phyloP scores from a whole-genome alignment of 2,888 invertebrate genomes.

The Boloria selene region DNA sequence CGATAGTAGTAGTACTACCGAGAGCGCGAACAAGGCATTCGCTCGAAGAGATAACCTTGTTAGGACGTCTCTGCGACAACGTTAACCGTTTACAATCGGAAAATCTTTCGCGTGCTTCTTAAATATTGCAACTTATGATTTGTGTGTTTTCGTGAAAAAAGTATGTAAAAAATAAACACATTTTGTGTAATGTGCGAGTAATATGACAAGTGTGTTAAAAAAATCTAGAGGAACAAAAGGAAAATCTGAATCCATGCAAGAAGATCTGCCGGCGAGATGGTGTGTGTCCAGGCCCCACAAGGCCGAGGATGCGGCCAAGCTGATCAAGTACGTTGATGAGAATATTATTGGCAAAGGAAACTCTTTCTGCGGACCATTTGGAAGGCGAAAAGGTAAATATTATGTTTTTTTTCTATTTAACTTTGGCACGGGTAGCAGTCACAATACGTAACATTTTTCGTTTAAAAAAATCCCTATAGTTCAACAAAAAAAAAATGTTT shows the following conservation, averaged over 20 bases:
- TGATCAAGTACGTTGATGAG: slow-evolving; percentile 90
- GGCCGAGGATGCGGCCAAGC: slow-evolving; percentile 86
- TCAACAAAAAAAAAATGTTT: no score
- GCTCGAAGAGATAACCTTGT: slow-evolving; percentile 37
- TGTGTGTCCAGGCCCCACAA: slow-evolving; percentile 70
- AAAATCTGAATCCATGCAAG: slow-evolving; percentile 80
- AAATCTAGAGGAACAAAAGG: slow-evolving; percentile 76
- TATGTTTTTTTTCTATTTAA: slow-evolving; percentile 4
- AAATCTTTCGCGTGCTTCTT: slow-evolving; percentile 19
- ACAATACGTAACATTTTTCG: slow-evolving; percentile 6
- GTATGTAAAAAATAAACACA: slow-evolving; percentile 34
- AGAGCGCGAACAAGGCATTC: slow-evolving; percentile 38
- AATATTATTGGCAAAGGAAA: slow-evolving; percentile 91
- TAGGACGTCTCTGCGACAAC: slow-evolving; percentile 35
- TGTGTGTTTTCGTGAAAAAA: slow-evolving; percentile 33
- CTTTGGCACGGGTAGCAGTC: slow-evolving; percentile 2
- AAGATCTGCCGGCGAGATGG: slow-evolving; percentile 74
- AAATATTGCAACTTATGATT: slow-evolving; percentile 15
- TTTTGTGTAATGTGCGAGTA: slow-evolving; percentile 68
- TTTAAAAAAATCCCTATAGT: background rate
- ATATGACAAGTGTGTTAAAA: slow-evolving; percentile 80
- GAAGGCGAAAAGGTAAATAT: slow-evolving; percentile 87
- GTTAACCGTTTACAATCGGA: slow-evolving; percentile 34
- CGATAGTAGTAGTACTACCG: slow-evolving; percentile 31
- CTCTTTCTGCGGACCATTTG: slow-evolving; percentile 91